phyloP scores from a whole-genome alignment of 2,113 vertebrate species.

The Turdus rufiventris region DNA sequence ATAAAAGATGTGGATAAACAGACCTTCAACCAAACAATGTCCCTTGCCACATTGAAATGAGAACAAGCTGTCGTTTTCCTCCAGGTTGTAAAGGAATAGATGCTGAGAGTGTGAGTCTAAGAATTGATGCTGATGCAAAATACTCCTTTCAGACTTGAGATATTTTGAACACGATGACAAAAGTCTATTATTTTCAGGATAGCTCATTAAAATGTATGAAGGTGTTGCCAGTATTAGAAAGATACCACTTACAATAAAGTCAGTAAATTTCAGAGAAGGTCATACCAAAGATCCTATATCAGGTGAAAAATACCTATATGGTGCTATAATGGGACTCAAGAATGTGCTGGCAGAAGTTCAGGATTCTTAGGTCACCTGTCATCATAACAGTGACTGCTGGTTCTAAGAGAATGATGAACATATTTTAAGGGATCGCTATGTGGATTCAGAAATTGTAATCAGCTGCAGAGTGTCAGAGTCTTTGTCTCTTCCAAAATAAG shows the following conservation, averaged over 20 bases:
- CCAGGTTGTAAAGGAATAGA: background rate
- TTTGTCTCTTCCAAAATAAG: background rate
- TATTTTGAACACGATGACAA: slow-evolving; percentile 33
- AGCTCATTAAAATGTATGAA: slow-evolving; percentile 61
- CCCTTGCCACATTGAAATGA: background rate
- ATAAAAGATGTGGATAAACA: background rate
- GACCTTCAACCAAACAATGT: background rate
- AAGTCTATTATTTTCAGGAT: slow-evolving; percentile 35
- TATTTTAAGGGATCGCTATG: background rate
- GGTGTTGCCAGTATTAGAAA: slow-evolving; percentile 30
- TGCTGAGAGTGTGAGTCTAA: background rate
- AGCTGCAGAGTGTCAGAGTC: background rate
- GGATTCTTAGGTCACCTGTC: slow-evolving; percentile 19
- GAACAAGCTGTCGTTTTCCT: background rate
- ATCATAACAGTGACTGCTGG: slow-evolving; percentile 5
- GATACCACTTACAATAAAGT: slow-evolving; percentile 30
- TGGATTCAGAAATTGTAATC: slow-evolving; percentile 5
- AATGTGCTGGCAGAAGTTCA: slow-evolving; percentile 22
- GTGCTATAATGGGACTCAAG: slow-evolving; percentile 1
- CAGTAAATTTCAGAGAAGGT: slow-evolving; percentile 48
- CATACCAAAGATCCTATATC: background rate
- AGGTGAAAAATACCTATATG: slow-evolving; percentile 12
- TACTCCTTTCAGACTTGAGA: background rate
- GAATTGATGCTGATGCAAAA: background rate
- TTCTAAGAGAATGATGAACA: background rate